phyloP scores from a whole-genome alignment of 2,113 vertebrate species.

The Sinocyclocheilus maitianheensis region DNA sequence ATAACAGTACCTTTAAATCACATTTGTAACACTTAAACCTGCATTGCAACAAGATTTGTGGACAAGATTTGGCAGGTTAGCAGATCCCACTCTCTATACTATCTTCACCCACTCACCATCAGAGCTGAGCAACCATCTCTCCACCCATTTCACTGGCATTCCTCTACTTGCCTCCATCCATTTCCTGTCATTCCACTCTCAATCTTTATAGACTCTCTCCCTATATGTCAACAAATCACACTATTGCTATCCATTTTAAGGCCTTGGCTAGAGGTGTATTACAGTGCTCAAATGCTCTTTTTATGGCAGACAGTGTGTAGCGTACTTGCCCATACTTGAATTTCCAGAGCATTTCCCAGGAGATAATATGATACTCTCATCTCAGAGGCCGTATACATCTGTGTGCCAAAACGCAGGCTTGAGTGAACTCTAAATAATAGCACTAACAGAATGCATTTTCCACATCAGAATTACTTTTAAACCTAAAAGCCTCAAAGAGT shows the following conservation, averaged over 20 bases:
- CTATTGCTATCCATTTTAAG: conserved; percentile 10
- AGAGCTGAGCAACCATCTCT: conserved; percentile 43
- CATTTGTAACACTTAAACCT: background rate
- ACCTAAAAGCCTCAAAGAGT: background rate
- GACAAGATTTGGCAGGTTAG: conserved; percentile 16
- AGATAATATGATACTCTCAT: conserved; percentile 2
- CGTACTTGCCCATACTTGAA: conserved; percentile 40
- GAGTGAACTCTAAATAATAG: conserved; percentile 11
- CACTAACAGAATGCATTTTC: background rate
- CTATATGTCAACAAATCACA: conserved; percentile 15
- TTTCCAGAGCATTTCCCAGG: conserved; percentile 20
- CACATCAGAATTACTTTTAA: background rate
- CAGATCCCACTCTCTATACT: background rate
- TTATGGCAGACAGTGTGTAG: conserved; percentile 19
- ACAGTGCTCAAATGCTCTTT: conserved; percentile 32
- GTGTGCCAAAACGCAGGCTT: background rate
- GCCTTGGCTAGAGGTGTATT: conserved; percentile 17
- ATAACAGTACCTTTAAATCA: background rate
- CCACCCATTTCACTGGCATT: conserved; percentile 48
- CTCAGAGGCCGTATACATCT: conserved; percentile 27
- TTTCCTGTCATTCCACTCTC: conserved; percentile 29
- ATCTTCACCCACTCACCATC: conserved; percentile 13
- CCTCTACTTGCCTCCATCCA: conserved; percentile 10
- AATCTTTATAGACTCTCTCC: conserved; percentile 19
- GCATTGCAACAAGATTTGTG: conserved; percentile 16